phyloP scores from a whole-genome alignment of 1,140 invertebrate genomes.

The Scaptomyza montana region DNA sequence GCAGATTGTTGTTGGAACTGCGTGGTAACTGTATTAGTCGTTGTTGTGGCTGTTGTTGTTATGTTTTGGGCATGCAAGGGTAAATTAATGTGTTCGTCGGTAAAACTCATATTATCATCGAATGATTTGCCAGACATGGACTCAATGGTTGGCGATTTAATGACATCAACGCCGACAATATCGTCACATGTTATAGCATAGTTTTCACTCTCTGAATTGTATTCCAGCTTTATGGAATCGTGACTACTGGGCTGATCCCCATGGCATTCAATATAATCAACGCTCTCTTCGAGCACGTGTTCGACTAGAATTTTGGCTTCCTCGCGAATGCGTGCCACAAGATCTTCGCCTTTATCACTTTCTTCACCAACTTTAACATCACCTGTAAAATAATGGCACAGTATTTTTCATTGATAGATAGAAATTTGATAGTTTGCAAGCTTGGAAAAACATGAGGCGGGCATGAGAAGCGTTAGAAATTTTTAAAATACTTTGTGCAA shows the following conservation, averaged over 20 bases:
- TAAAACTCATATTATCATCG: conserved; percentile 83
- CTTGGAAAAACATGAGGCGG: conserved; percentile 62
- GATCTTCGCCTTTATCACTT: conserved; percentile 57
- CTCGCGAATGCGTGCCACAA: conserved; percentile 68
- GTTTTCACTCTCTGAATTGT: conserved; percentile 83
- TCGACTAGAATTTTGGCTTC: conserved; percentile 82
- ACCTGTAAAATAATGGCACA: conserved; percentile 80
- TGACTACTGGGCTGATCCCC: conserved; percentile 69
- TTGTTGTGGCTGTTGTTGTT: conserved; percentile 33
- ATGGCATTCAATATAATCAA: conserved; percentile 74
- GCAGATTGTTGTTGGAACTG: conserved; percentile 55
- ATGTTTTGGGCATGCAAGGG: conserved; percentile 67
- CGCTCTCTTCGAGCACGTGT: conserved; percentile 80
- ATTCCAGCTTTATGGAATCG: conserved; percentile 65
- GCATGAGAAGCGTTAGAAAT: conserved; percentile 51
- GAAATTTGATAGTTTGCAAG: conserved; percentile 64
- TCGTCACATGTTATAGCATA: conserved; percentile 84
- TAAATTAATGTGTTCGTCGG: conserved; percentile 75
- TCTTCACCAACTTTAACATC: conserved; percentile 71
- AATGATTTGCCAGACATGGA: conserved; percentile 84
- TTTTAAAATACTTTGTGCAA: conserved; percentile 47
- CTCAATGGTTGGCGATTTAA: conserved; percentile 83
- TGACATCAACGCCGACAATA: conserved; percentile 79
- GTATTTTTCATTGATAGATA: conserved; percentile 64
- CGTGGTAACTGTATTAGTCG: conserved; percentile 47